Evolutionary conservation across 2,888 invertebrate species (phyloP).

Genomic region (Polydrusus cervinus): DNA sequence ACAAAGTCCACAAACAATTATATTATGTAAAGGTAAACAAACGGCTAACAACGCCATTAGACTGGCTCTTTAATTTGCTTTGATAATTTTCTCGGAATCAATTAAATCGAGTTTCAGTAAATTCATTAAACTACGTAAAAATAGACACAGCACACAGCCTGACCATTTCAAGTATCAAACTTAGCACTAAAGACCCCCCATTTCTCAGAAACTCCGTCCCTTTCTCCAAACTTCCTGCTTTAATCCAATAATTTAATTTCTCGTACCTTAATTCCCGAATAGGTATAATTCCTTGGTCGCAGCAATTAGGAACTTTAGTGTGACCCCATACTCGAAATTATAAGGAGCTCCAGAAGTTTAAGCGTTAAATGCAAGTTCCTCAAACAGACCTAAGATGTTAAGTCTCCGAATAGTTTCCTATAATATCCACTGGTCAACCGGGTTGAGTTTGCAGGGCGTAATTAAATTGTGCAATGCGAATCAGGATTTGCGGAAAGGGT

Average conservation of each 20-base stretch:
- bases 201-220: conserved; percentile 8
- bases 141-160: no score
- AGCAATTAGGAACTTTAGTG: conserved; percentile 55
- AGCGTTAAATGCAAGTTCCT: conserved; percentile 67
- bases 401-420: conserved; percentile 70
- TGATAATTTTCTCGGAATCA: no score
- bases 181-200: not conserved
- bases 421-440: conserved; percentile 70
- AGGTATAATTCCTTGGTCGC: conserved; percentile 52
- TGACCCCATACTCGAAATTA: conserved; percentile 52
- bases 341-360: conserved; percentile 60
- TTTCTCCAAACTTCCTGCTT: conserved; percentile 15
- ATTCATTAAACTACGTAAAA: no score
- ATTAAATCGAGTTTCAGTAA: no score
- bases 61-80: no score
- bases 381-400: conserved; percentile 67
- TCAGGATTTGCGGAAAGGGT: conserved; percentile 57
- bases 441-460: conserved; percentile 65
- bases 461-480: conserved; percentile 69
- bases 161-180: conserved; percentile 3
- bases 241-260: conserved; percentile 49
- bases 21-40: no score
- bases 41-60: no score
- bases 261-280: conserved; percentile 52
- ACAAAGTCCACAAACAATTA: no score